Percentiles rank a stretch among this genome's conserved stretches.
Evolutionary conservation across 64 coral and sea anemone genomes (phyloP).

Genomic region (Montipora foliosa): DNA sequence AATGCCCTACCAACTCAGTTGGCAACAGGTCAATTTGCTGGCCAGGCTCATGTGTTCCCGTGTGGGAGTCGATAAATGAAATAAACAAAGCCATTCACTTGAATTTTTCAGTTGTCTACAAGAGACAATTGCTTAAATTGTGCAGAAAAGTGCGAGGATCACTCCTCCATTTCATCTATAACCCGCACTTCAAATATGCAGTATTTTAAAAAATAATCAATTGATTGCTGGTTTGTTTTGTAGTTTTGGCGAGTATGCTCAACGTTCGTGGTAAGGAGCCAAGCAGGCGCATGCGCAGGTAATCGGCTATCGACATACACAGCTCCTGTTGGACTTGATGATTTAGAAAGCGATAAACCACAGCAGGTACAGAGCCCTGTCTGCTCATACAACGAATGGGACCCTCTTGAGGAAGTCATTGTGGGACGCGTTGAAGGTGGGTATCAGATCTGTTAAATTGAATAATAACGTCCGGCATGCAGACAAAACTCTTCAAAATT

Average conservation of each 20-base stretch:
- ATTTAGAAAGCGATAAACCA: not conserved
- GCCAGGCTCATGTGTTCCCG: no score
- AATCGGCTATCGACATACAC: not conserved
- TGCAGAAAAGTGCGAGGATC: no score
- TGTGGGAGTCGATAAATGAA: no score
- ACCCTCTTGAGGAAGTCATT: constrained; percentile 83
- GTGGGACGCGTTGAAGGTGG: constrained; percentile 73
- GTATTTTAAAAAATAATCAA: no score
- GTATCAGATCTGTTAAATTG: not conserved
- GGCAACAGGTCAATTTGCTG: no score
- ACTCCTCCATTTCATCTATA: no score
- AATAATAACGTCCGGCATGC: not conserved
- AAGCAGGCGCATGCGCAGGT: not conserved
- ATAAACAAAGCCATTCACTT: no score
- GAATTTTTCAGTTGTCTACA: no score
- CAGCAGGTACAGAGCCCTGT: constrained; percentile 55
- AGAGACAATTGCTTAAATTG: no score
- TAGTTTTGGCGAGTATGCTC: constrained; percentile 20
- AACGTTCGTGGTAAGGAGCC: not conserved
- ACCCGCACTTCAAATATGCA: no score
- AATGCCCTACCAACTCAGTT: no score
- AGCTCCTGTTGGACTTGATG: not conserved
- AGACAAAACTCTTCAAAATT: no score
- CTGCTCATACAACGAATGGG: constrained; percentile 81
- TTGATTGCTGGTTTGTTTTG: not conserved